Evolutionary conservation across 2,113 vertebrate species (phyloP).

Genomic region (Theristicus caerulescens): DNA sequence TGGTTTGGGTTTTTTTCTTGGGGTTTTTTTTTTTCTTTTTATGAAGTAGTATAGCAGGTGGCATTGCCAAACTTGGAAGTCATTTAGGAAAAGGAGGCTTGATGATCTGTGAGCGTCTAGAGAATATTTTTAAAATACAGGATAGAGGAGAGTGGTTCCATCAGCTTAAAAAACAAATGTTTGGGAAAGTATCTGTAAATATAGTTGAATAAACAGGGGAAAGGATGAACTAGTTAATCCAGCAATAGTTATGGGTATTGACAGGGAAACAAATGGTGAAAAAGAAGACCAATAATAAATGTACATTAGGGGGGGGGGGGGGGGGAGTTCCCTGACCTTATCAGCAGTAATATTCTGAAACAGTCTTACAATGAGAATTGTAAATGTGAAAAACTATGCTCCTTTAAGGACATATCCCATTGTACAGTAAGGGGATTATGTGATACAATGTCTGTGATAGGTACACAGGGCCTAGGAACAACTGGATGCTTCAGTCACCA

Average conservation of each 20-base stretch:
- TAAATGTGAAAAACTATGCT: background rate
- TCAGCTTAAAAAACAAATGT: background rate
- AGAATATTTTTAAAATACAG: background rate
- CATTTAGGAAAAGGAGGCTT: background rate
- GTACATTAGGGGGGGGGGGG: fast-evolving
- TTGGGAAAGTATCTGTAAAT: background rate
- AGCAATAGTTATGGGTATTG: background rate
- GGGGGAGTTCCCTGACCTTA: fast-evolving
- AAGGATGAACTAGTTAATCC: background rate
- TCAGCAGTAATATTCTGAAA: background rate
- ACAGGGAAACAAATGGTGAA: background rate
- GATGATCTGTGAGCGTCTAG: background rate
- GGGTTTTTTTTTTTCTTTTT: background rate
- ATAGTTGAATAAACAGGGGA: background rate
- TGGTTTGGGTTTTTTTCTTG: fast-evolving
- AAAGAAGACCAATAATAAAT: background rate
- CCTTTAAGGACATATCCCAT: background rate
- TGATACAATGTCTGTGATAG: background rate
- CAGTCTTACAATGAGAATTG: background rate
- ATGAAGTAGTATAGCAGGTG: background rate
- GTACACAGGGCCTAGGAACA: background rate
- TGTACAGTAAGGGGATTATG: background rate
- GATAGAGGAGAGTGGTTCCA: background rate
- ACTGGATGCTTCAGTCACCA: fast-evolving
- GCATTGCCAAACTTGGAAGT: background rate